These are phyloP conservation scores for Halictus quadricinctus DNA, from an alignment of 2,888 invertebrate species.

Conservation along the genomic window DNA sequence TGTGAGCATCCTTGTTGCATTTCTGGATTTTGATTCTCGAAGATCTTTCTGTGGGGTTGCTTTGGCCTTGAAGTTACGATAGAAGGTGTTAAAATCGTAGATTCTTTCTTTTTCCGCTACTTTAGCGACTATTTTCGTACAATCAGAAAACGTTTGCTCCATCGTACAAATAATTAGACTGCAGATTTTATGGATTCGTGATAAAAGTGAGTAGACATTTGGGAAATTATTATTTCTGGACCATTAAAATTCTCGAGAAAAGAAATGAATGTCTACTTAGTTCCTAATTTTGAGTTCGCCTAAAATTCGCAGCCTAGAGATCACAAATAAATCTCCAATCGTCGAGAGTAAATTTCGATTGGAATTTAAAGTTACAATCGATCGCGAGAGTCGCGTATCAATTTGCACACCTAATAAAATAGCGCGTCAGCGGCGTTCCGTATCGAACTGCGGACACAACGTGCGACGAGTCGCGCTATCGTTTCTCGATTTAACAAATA, in stretches of 20 bases:
- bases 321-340: not conserved
- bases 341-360: not conserved
- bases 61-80: no score
- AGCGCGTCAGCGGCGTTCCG: not conserved
- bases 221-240: not conserved
- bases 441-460: not conserved
- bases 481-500: constrained; percentile 29
- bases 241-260: no score
- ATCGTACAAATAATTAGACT: no score
- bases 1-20: not conserved
- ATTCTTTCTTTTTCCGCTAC: not conserved
- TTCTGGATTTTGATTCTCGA: not conserved
- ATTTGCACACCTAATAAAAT: not conserved
- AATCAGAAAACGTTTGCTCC: no score
- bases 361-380: not conserved
- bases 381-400: not conserved
- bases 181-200: not conserved
- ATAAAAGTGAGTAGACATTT: no score
- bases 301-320: not conserved
- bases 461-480: not conserved
- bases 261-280: not conserved
- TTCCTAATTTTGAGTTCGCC: not conserved
- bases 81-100: not conserved
- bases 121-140: no score
- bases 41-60: no score